These are phyloP conservation scores for Diadophis punctatus DNA, from an alignment of 2,113 vertebrate species.

Conservation along the genomic window DNA sequence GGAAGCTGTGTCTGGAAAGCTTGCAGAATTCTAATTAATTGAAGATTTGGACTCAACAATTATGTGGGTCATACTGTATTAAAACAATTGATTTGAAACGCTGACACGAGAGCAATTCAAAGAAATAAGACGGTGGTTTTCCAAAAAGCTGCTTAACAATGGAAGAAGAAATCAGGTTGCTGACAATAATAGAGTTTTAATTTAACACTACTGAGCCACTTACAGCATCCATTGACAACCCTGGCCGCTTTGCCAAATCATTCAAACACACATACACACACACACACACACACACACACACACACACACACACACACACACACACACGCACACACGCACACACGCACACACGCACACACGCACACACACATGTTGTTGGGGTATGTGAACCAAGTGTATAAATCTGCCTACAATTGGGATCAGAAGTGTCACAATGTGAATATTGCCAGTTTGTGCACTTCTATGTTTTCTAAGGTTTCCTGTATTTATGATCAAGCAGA, in stretches of 20 bases:
- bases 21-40: slow-evolving; percentile 50
- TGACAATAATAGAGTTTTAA: slow-evolving; percentile 3
- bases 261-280: no score
- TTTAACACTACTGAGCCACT: slow-evolving; percentile 9
- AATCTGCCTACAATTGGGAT: background rate
- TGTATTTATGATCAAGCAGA: no score
- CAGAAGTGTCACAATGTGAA: no score
- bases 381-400: background rate
- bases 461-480: no score
- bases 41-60: slow-evolving; percentile 31
- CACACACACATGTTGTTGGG: background rate
- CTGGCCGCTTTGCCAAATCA: background rate
- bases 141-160: slow-evolving; percentile 35
- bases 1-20: slow-evolving; percentile 8
- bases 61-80: slow-evolving; percentile 11
- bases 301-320: no score
- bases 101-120: slow-evolving; percentile 25
- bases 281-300: no score
- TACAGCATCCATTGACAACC: background rate
- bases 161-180: slow-evolving; percentile 17
- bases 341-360: no score
- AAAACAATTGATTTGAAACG: slow-evolving; percentile 37
- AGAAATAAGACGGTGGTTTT: slow-evolving; percentile 21
- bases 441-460: no score
- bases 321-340: no score